phyloP scores from a whole-genome alignment of 2,797 vertebrate genomes.

The Dermochelys coriacea region DNA sequence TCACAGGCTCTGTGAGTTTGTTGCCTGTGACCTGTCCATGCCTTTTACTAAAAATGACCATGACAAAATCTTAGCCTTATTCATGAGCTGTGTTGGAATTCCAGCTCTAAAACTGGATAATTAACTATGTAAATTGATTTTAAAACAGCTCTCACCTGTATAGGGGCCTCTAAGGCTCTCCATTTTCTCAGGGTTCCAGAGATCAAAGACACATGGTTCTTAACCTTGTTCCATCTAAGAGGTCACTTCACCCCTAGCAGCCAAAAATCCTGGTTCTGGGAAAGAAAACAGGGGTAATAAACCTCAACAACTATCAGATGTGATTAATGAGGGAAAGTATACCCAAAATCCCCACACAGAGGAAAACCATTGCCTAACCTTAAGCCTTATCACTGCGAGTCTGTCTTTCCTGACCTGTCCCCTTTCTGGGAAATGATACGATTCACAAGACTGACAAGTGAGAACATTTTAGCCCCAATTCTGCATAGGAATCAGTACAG shows the following conservation, averaged over 20 bases:
- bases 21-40: too few relatives aligned
- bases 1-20: too few relatives aligned
- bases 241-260: not conserved
- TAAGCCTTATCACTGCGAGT: not conserved
- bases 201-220: not conserved
- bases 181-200: not conserved
- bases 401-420: not conserved
- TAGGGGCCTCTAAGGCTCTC: not conserved
- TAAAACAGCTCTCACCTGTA: not conserved
- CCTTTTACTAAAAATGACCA: too few relatives aligned
- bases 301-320: not conserved
- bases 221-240: not conserved
- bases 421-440: not conserved
- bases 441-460: not conserved
- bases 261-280: not conserved
- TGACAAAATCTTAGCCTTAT: too few relatives aligned
- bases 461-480: not conserved
- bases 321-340: not conserved
- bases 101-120: not conserved
- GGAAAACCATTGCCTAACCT: not conserved
- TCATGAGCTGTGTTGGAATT: not conserved
- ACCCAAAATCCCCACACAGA: not conserved
- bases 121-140: too few relatives aligned
- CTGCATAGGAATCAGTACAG: not conserved
- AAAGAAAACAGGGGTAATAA: not conserved